Conservation (phyloP, 2,797 vertebrate genomes). For the Macropus fuliginosus region DNA sequence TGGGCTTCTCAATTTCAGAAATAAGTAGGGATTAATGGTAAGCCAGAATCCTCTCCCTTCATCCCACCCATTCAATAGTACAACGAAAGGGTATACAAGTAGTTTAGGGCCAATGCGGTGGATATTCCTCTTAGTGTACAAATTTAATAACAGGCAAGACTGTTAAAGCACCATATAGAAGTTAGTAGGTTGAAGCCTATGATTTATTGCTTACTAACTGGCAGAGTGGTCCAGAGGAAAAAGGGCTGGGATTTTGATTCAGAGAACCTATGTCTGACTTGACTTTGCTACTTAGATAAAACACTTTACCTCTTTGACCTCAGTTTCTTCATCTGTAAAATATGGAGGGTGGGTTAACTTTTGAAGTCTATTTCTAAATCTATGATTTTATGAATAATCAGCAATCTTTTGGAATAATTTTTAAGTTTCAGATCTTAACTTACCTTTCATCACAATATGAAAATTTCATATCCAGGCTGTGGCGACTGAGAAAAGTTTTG, state of each 20-base stretch:
- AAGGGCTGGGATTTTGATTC: not conserved
- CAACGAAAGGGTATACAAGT: not conserved
- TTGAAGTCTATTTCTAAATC: not conserved
- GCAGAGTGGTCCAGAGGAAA: not conserved
- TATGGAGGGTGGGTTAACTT: not conserved
- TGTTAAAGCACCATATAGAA: slow-evolving; percentile 11
- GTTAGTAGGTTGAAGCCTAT: slow-evolving; percentile 11
- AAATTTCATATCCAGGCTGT: slow-evolving; percentile 99
- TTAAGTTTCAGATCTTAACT: slow-evolving; percentile 56
- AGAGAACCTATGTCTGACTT: not conserved
- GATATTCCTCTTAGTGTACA: not conserved
- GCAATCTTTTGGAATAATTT: slow-evolving; percentile 25
- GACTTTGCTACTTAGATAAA: not conserved
- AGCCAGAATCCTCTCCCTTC: not conserved
- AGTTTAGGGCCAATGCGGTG: not conserved
- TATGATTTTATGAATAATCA: slow-evolving; percentile 40
- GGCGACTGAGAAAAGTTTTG: slow-evolving; percentile 98
- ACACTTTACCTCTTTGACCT: not conserved
- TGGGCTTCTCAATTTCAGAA: not conserved
- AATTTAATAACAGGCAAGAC: slow-evolving; percentile 38
- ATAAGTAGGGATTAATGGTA: not conserved
- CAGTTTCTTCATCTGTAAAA: not conserved
- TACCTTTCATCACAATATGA: slow-evolving; percentile 99
- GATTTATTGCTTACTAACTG: slow-evolving; percentile 2
- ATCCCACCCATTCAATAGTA: not conserved